phyloP scores from a whole-genome alignment of 2,797 vertebrate genomes.

The Ispidina lecontei region DNA sequence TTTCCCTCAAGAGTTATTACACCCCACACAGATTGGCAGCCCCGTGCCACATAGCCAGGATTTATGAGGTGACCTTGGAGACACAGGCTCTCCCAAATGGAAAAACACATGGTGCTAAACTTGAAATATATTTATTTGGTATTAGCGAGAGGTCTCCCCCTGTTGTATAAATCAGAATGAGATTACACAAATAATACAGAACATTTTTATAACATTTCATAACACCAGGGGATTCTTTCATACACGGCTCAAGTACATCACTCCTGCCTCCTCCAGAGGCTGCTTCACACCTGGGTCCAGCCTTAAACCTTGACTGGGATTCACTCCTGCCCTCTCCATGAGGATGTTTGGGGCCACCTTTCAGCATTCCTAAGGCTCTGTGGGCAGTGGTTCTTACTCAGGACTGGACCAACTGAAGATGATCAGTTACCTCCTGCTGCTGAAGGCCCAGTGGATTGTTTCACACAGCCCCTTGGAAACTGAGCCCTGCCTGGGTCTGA shows the following conservation, averaged over 20 bases:
- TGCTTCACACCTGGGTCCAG: rapidly evolving
- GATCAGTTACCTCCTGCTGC: background rate
- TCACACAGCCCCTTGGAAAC: rapidly evolving
- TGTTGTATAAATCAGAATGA: constrained; percentile 52
- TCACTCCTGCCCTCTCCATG: background rate
- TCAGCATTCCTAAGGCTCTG: too few species aligned
- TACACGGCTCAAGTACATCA: background rate
- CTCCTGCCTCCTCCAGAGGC: background rate
- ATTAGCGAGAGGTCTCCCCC: background rate
- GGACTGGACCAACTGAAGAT: rapidly evolving
- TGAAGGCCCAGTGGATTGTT: rapidly evolving
- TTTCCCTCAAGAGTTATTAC: constrained; percentile 75
- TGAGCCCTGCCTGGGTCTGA: rapidly evolving
- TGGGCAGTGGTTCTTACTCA: too few species aligned
- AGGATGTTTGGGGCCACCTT: background rate
- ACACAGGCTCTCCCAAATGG: constrained; percentile 35
- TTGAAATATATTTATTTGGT: constrained; percentile 16
- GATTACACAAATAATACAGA: constrained; percentile 47
- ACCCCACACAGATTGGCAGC: constrained; percentile 47
- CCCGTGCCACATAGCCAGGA: constrained; percentile 42
- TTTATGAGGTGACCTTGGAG: constrained; percentile 71
- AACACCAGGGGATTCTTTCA: background rate
- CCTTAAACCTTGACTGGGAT: background rate
- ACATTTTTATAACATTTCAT: background rate
- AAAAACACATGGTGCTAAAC: constrained; percentile 30